Conservation (phyloP, 2,888 invertebrate species). For the Pammene aurita region DNA sequence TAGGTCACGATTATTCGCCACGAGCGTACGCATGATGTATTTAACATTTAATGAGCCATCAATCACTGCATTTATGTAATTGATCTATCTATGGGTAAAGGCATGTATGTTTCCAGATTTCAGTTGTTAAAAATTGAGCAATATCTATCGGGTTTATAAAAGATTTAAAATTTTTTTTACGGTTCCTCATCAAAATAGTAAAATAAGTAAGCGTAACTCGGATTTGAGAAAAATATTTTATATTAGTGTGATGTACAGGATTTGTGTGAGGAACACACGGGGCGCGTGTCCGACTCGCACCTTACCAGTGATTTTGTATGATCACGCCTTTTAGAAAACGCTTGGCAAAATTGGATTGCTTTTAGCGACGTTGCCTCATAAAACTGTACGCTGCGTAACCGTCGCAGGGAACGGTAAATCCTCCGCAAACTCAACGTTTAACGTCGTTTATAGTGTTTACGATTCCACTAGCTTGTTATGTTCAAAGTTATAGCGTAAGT, state of each 20-base stretch:
- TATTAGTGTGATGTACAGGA: too few species aligned
- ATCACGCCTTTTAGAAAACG: neutral
- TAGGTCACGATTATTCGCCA: conserved; percentile 23
- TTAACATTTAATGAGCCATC: conserved; percentile 34
- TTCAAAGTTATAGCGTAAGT: conserved; percentile 5
- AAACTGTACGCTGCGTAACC: conserved; percentile 29
- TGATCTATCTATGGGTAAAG: conserved; percentile 11
- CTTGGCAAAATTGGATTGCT: conserved; percentile 21
- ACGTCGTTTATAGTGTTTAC: conserved; percentile 20
- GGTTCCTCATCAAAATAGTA: too few species aligned
- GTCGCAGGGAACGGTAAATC: conserved; percentile 20
- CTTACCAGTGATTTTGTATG: too few species aligned
- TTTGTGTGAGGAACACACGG: too few species aligned
- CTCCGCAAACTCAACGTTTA: conserved; percentile 21
- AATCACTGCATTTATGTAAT: conserved; percentile 10
- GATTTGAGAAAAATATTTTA: too few species aligned
- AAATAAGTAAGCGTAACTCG: too few species aligned
- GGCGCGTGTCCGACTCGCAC: too few species aligned
- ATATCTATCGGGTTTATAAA: too few species aligned
- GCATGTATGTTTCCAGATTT: neutral
- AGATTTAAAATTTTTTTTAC: too few species aligned
- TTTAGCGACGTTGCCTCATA: conserved; percentile 15
- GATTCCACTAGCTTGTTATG: neutral
- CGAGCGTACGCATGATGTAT: conserved; percentile 33
- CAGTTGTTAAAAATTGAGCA: too few species aligned